Evolutionary conservation across 2,888 invertebrate genomes (phyloP).

Genomic region (Scelioninae gen. 1): DNA sequence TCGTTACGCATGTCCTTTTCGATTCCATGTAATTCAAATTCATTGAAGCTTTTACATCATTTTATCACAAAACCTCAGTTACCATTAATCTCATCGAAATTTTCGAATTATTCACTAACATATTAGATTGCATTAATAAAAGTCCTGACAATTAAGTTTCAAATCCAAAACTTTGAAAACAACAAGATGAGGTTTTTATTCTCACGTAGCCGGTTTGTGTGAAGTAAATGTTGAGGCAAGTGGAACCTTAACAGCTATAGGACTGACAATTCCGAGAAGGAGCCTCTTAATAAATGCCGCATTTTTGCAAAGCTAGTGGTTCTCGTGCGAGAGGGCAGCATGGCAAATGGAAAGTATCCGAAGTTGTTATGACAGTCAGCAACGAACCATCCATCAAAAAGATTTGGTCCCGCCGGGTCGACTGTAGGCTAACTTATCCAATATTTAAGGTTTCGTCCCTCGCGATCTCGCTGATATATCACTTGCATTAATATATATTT

Average conservation of each 20-base stretch:
- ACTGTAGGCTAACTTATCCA: constrained; percentile 83
- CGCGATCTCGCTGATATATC: constrained; percentile 83
- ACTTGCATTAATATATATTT: constrained; percentile 85
- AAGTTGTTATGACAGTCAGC: constrained; percentile 85
- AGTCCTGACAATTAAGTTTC: too few species aligned
- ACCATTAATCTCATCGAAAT: not conserved
- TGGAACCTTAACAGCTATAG: constrained; percentile 34
- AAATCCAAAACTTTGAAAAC: too few species aligned
- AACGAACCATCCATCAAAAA: constrained; percentile 82
- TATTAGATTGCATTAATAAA: too few species aligned
- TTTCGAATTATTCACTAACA: too few species aligned
- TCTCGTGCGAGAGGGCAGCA: constrained; percentile 29
- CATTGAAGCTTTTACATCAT: not conserved
- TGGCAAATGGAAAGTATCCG: constrained; percentile 65
- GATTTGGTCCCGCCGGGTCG: constrained; percentile 82
- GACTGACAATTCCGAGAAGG: constrained; percentile 43
- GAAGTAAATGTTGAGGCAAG: constrained; percentile 9
- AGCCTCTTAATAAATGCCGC: constrained; percentile 66
- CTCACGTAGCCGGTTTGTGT: too few species aligned
- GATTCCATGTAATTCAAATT: not conserved
- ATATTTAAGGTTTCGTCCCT: constrained; percentile 85
- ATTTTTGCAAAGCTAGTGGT: constrained; percentile 63
- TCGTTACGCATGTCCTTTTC: constrained; percentile 40
- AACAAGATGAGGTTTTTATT: too few species aligned
- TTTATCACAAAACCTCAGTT: not conserved